phyloP scores from a whole-genome alignment of 2,113 vertebrate genomes.

The Opisthocomus hoazin region DNA sequence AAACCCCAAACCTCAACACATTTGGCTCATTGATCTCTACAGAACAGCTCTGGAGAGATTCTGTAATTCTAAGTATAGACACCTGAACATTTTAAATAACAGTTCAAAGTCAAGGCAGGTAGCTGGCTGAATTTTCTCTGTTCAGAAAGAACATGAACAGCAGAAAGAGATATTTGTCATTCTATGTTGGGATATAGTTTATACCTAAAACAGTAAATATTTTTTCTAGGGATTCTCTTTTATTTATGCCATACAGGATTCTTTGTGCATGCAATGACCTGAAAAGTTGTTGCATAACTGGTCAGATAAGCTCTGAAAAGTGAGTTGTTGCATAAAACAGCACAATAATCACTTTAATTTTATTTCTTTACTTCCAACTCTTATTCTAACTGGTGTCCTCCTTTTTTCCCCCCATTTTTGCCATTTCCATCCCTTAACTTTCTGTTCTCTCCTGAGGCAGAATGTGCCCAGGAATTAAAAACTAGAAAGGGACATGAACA shows the following conservation, averaged over 20 bases:
- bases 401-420: not conserved
- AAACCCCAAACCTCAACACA: too few species aligned
- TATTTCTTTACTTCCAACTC: not conserved
- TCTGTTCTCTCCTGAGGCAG: not conserved
- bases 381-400: not conserved
- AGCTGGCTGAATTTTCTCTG: conserved; percentile 12
- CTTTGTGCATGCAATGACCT: not conserved
- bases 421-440: not conserved
- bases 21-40: conserved; percentile 24
- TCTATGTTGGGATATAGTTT: not conserved
- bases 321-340: not conserved
- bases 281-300: not conserved
- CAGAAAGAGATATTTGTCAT: conserved; percentile 17
- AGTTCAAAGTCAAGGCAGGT: not conserved
- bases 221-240: not conserved
- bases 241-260: not conserved
- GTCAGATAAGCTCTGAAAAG: not conserved
- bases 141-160: not conserved
- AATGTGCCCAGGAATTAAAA: not conserved
- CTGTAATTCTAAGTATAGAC: conserved; percentile 7
- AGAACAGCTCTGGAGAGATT: conserved; percentile 7
- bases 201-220: not conserved
- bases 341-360: not conserved
- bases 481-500: not conserved
- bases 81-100: conserved; percentile 46